These are phyloP conservation scores for Petaurus breviceps DNA, from an alignment of 2,113 vertebrate genomes.

Conservation along the genomic window DNA sequence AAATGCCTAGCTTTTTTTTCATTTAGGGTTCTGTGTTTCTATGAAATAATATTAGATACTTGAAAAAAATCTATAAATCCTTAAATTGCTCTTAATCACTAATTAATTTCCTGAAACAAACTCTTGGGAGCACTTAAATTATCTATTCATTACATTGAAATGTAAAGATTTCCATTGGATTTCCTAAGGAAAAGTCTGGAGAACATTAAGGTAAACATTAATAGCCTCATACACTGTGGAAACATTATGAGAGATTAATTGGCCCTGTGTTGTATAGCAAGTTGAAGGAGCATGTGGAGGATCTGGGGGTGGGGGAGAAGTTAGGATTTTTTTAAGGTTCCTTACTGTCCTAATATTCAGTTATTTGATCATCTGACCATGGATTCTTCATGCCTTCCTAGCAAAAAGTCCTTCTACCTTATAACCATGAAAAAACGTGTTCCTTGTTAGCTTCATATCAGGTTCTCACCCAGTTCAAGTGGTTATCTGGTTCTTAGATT, in stretches of 20 bases:
- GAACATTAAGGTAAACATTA: background rate
- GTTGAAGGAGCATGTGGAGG: background rate
- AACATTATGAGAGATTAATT: background rate
- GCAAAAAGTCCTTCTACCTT: background rate
- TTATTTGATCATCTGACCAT: slow-evolving; percentile 14
- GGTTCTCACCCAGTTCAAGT: background rate
- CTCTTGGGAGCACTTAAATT: slow-evolving; percentile 45
- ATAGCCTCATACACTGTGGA: background rate
- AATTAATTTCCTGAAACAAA: slow-evolving; percentile 42
- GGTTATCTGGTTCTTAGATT: background rate
- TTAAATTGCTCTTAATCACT: slow-evolving; percentile 39
- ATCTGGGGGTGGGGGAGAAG: background rate
- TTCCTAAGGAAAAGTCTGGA: background rate
- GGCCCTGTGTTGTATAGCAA: too few species aligned
- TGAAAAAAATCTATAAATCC: slow-evolving; percentile 58
- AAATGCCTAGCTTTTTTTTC: slow-evolving; percentile 54
- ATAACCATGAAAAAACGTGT: background rate
- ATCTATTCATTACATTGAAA: background rate
- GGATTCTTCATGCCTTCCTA: background rate
- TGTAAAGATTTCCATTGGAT: background rate
- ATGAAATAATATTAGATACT: slow-evolving; percentile 26
- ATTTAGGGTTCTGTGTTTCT: slow-evolving; percentile 29
- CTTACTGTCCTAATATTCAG: background rate
- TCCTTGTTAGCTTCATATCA: background rate
- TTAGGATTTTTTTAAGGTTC: background rate